These are phyloP conservation scores for Clytia hemisphaerica DNA, from an alignment of 30 jellyfish, hydroid and myxozoan genomes.

Conservation along the genomic window DNA sequence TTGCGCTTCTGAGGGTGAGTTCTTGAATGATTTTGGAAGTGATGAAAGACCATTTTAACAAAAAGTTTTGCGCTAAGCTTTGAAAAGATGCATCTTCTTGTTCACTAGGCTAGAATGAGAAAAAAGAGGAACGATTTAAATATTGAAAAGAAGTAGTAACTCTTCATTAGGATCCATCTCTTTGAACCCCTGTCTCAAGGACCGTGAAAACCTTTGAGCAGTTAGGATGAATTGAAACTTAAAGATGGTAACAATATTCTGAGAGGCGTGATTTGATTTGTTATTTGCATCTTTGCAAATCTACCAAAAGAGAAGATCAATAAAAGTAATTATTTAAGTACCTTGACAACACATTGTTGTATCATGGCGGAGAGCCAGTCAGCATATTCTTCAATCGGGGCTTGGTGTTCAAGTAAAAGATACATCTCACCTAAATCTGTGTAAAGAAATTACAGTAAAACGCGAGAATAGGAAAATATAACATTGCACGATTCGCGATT, in stretches of 20 bases:
- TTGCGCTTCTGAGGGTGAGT: constrained; percentile 90
- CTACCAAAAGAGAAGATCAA: neutral
- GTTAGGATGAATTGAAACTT: too few species aligned
- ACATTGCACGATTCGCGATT: too few species aligned
- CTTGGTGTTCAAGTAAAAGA: constrained; percentile 71
- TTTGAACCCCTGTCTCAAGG: too few species aligned
- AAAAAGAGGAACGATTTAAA: neutral
- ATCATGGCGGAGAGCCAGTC: constrained; percentile 82
- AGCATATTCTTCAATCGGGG: constrained; percentile 90
- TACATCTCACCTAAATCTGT: constrained; percentile 78
- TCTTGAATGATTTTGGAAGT: constrained; percentile 88
- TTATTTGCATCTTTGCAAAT: too few species aligned
- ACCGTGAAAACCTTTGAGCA: too few species aligned
- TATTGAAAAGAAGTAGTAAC: neutral
- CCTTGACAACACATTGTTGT: constrained; percentile 82
- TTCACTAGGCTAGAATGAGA: constrained; percentile 80
- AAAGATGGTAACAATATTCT: too few species aligned
- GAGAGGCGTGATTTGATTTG: too few species aligned
- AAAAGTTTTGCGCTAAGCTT: constrained; percentile 79
- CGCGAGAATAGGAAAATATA: too few species aligned
- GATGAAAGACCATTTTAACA: constrained; percentile 79
- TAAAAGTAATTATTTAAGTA: constrained; percentile 1
- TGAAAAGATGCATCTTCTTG: constrained; percentile 67
- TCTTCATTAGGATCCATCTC: neutral
- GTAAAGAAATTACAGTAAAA: neutral